Evolutionary conservation across 2,113 vertebrate genomes (phyloP).

Genomic region (Procapra przewalskii): DNA sequence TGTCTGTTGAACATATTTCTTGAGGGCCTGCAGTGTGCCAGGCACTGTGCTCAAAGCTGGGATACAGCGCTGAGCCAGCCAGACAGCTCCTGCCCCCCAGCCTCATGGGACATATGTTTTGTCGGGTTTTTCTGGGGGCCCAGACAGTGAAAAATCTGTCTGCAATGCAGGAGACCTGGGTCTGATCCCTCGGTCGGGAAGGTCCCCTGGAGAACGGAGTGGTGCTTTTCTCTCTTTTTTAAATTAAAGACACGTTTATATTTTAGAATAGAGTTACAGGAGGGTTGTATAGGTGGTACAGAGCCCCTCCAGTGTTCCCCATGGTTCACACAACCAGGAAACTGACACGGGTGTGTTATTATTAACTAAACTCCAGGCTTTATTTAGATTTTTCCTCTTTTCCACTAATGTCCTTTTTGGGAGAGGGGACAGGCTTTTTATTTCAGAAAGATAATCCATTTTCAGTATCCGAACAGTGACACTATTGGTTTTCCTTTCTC

Average conservation of each 20-base stretch:
- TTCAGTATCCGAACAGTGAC: neutral
- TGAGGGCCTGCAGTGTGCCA: neutral
- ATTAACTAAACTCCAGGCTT: neutral
- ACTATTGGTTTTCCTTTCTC: neutral
- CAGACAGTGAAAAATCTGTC: neutral
- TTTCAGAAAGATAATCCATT: neutral
- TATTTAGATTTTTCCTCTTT: neutral
- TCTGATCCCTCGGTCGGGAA: neutral
- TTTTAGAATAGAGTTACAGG: neutral
- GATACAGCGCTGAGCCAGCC: neutral
- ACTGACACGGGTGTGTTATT: accelerated
- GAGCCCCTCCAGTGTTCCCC: accelerated
- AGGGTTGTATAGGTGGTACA: neutral
- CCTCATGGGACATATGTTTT: neutral
- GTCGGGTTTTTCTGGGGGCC: neutral
- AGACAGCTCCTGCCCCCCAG: too few relatives aligned
- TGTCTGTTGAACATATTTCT: neutral
- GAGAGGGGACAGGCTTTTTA: neutral
- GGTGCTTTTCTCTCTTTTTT: neutral
- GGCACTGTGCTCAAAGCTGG: neutral
- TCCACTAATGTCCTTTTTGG: neutral
- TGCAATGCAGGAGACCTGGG: neutral
- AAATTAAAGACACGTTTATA: neutral
- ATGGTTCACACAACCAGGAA: neutral
- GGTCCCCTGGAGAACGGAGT: neutral